Evolutionary conservation across 1,140 invertebrate genomes (phyloP).

Genomic region (Dreissena rostriformis): DNA sequence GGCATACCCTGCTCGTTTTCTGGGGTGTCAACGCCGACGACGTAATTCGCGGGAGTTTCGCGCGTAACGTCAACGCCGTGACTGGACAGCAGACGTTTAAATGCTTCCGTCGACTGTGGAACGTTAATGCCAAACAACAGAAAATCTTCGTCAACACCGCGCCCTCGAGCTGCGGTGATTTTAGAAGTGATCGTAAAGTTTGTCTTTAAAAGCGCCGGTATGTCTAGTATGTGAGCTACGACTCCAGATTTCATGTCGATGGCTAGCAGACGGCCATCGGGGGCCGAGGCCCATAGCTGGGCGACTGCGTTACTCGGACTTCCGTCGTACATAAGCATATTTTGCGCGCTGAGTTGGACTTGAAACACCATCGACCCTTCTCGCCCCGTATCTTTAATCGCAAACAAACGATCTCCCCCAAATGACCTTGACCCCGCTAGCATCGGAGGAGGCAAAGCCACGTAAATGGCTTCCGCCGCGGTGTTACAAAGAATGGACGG

Average conservation of each 20-base stretch:
- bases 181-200: constrained; percentile 59
- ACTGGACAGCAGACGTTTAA: background rate
- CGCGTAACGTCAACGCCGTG: background rate
- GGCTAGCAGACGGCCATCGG: constrained; percentile 31
- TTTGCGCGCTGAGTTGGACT: background rate
- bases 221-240: constrained; percentile 49
- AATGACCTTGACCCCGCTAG: constrained; percentile 16
- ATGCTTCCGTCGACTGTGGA: constrained; percentile 14
- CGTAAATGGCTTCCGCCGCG: constrained; percentile 51
- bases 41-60: constrained; percentile 18
- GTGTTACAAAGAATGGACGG: constrained; percentile 53
- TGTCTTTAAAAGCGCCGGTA: constrained; percentile 42
- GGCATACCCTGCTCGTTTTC: constrained; percentile 3
- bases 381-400: constrained; percentile 50
- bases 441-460: constrained; percentile 59
- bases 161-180: constrained; percentile 40
- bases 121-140: constrained; percentile 54
- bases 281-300: constrained; percentile 47
- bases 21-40: constrained; percentile 38
- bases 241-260: constrained; percentile 42
- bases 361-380: constrained; percentile 48
- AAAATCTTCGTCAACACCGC: constrained; percentile 37
- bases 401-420: constrained; percentile 41
- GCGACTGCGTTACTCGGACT: constrained; percentile 25
- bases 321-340: constrained; percentile 51